These are phyloP conservation scores for Drosophila azteca DNA, from an alignment of 1,140 invertebrate species.

Conservation along the genomic window DNA sequence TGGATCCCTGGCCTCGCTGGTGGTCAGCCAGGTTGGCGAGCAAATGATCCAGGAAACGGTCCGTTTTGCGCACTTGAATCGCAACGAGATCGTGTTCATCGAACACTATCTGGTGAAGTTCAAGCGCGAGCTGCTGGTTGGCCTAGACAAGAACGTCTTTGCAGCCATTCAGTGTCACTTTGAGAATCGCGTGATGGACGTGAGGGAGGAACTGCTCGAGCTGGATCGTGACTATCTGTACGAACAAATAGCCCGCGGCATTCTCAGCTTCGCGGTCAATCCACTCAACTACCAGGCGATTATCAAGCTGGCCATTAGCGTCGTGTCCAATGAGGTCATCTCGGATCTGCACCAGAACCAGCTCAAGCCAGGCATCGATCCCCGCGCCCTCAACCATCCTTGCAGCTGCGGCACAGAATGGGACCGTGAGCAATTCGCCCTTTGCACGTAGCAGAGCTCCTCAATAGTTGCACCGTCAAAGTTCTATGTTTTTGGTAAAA, in stretches of 20 bases:
- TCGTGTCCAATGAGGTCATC: conserved; percentile 63
- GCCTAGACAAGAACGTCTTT: conserved; percentile 73
- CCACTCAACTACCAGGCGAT: conserved; percentile 64
- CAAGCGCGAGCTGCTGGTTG: conserved; percentile 72
- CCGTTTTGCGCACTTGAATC: conserved; percentile 56
- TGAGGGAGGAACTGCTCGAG: conserved; percentile 69
- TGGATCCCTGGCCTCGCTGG: conserved; percentile 71
- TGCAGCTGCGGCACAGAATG: conserved; percentile 58
- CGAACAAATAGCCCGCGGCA: conserved; percentile 62
- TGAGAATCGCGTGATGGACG: conserved; percentile 75
- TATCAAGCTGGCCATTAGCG: conserved; percentile 65
- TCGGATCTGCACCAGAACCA: conserved; percentile 67
- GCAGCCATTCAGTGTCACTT: conserved; percentile 75
- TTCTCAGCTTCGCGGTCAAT: conserved; percentile 68
- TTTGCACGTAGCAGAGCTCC: conserved; percentile 33
- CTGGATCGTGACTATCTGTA: conserved; percentile 63
- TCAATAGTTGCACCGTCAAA: too few species aligned
- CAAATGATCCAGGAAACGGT: conserved; percentile 54
- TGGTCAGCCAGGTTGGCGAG: conserved; percentile 63
- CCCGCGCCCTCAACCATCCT: conserved; percentile 55
- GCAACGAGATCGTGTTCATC: conserved; percentile 71
- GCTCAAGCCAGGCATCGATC: conserved; percentile 62
- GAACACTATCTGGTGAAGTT: conserved; percentile 80
- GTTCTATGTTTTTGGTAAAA: too few species aligned
- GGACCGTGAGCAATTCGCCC: conserved; percentile 45